phyloP scores from a whole-genome alignment of 2,113 vertebrate genomes.

The Alouatta palliata region DNA sequence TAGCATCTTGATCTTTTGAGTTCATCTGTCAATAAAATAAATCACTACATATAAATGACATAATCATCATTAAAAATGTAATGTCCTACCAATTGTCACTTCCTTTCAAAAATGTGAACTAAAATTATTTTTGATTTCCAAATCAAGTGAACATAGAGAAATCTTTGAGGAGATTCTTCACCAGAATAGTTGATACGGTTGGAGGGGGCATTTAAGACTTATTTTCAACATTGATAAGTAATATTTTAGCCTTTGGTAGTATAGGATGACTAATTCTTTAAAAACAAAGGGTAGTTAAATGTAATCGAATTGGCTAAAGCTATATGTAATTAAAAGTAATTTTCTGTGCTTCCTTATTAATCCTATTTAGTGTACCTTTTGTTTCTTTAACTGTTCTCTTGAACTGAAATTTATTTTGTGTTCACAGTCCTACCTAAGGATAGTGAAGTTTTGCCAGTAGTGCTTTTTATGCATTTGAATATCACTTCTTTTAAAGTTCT shows the following conservation, averaged over 20 bases:
- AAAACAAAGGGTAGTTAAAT: background rate
- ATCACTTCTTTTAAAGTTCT: background rate
- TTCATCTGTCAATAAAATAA: background rate
- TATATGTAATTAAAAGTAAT: background rate
- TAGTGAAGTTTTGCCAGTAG: background rate
- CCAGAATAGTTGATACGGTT: background rate
- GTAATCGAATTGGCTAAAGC: background rate
- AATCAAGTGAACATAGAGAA: background rate
- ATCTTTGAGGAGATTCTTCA: conserved; percentile 30
- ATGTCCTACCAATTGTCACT: background rate
- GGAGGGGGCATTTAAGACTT: background rate
- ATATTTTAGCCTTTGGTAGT: background rate
- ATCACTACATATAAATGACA: background rate
- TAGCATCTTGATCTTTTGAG: background rate
- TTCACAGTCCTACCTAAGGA: background rate
- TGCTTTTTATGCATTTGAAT: conserved; percentile 27
- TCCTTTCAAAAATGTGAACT: conserved; percentile 26
- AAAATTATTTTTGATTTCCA: conserved; percentile 3
- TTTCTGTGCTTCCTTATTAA: background rate
- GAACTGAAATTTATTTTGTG: conserved; percentile 10
- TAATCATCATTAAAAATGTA: background rate
- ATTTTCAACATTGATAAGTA: background rate
- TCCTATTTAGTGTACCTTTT: background rate
- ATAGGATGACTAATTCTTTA: background rate
- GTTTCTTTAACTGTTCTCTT: background rate